A percentile compares a stretch with the other conserved stretches of the same genome.
These are phyloP conservation scores for Vultur gryphus DNA, from an alignment of 2,797 vertebrate genomes.

Conservation along the genomic window DNA sequence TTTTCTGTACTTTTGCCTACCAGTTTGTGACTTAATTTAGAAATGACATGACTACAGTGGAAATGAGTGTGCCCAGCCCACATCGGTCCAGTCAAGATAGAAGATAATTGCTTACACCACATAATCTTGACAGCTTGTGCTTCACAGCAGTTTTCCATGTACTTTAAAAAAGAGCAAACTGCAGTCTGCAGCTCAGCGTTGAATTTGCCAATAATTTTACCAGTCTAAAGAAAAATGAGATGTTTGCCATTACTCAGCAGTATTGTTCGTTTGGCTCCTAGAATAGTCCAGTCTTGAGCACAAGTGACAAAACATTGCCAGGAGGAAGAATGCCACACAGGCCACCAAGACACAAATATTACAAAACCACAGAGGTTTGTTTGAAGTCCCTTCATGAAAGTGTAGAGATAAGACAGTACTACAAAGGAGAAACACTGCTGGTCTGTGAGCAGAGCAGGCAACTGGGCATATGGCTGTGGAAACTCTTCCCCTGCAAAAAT, in stretches of 20 bases:
- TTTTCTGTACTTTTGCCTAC: not conserved
- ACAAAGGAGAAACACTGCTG: not conserved
- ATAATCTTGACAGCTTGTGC: not conserved
- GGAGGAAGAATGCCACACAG: not conserved
- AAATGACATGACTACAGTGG: not conserved
- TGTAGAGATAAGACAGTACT: not conserved
- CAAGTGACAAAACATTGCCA: not conserved
- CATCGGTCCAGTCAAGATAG: not conserved
- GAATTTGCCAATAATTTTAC: not conserved
- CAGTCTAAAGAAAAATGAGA: not conserved
- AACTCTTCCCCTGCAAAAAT: not conserved
- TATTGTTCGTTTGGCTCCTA: not conserved
- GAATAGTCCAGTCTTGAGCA: not conserved
- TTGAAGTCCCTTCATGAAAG: not conserved
- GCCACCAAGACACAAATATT: not conserved
- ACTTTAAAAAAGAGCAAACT: not conserved
- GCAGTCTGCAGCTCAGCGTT: not conserved
- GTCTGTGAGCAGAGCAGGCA: not conserved
- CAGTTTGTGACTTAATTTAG: not conserved
- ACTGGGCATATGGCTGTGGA: not conserved
- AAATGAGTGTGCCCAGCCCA: not conserved
- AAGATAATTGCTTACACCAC: not conserved
- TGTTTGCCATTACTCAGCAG: not conserved
- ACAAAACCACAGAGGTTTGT: not conserved
- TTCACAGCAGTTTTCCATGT: not conserved